Evolutionary conservation across 2,113 vertebrate species (phyloP).

Genomic region (Cyrtonyx montezumae): DNA sequence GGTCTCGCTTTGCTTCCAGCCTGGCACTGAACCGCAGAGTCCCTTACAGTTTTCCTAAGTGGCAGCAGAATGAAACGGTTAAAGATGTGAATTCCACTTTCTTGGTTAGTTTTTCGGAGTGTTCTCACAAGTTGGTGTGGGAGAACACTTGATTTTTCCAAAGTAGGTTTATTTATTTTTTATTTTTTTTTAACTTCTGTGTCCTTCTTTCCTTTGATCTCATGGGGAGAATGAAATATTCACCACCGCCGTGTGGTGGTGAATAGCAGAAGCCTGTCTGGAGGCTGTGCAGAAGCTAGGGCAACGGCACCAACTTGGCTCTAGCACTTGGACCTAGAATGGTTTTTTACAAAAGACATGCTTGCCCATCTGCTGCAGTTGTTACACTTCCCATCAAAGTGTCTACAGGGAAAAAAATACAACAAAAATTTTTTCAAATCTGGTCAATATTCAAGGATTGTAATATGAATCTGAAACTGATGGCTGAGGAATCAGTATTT

Average conservation of each 20-base stretch:
- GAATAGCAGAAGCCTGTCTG: neutral
- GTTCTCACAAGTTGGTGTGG: neutral
- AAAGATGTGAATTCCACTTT: neutral
- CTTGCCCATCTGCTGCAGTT: neutral
- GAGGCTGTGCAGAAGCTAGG: neutral
- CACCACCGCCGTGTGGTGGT: no score
- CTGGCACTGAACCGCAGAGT: accelerated
- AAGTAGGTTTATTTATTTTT: neutral
- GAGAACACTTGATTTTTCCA: neutral
- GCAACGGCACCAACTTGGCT: neutral
- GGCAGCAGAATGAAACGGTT: neutral
- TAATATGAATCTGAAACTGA: neutral
- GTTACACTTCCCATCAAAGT: neutral
- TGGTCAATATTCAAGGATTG: neutral
- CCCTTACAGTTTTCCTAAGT: neutral
- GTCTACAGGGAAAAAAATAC: neutral
- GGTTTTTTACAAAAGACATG: neutral
- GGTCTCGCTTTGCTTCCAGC: neutral
- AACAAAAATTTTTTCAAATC: neutral
- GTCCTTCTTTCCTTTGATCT: neutral
- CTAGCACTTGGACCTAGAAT: neutral
- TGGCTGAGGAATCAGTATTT: neutral
- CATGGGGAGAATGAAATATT: neutral
- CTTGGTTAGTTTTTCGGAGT: neutral
- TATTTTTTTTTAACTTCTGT: neutral